These are phyloP conservation scores for Cheilosia pagana DNA, from an alignment of 2,888 invertebrate species.

Conservation along the genomic window DNA sequence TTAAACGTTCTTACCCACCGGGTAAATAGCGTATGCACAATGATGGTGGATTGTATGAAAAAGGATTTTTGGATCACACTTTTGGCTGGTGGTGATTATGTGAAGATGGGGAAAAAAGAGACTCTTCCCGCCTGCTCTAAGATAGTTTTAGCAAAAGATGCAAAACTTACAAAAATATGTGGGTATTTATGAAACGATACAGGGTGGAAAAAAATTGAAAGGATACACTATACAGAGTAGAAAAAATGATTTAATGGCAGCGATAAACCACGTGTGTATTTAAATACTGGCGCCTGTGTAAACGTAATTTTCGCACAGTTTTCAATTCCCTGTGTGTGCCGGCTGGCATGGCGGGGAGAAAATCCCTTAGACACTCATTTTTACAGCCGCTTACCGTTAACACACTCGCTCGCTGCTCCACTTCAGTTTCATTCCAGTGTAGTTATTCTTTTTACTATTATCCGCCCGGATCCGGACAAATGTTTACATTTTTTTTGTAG, in stretches of 20 bases:
- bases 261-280: conserved; percentile 84
- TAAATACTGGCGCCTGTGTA: conserved; percentile 83
- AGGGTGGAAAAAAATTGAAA: conserved; percentile 2
- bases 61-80: conserved; percentile 55
- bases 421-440: no score
- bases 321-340: conserved; percentile 54
- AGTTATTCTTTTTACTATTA: conserved; percentile 48
- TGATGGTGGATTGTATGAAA: neutral
- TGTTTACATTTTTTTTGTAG: conserved; percentile 70
- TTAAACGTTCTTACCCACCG: conserved; percentile 43
- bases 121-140: conserved; percentile 8
- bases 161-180: conserved; percentile 34
- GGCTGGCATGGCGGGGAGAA: conserved; percentile 27
- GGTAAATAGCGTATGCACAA: neutral
- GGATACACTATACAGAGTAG: conserved; percentile 19
- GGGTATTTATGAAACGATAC: conserved; percentile 1
- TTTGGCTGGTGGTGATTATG: conserved; percentile 65
- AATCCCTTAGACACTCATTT: conserved; percentile 73
- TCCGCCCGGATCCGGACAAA: conserved; percentile 59
- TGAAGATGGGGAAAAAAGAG: neutral
- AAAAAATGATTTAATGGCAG: conserved; percentile 82
- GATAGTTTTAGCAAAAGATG: conserved; percentile 54
- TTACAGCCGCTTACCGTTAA: conserved; percentile 16
- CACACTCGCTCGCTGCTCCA: neutral
- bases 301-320: conserved; percentile 82